Percentiles rank a stretch among this genome's conserved stretches.
These are phyloP conservation scores for Ligdia adustata DNA, from an alignment of 2,888 invertebrate genomes.

Conservation along the genomic window DNA sequence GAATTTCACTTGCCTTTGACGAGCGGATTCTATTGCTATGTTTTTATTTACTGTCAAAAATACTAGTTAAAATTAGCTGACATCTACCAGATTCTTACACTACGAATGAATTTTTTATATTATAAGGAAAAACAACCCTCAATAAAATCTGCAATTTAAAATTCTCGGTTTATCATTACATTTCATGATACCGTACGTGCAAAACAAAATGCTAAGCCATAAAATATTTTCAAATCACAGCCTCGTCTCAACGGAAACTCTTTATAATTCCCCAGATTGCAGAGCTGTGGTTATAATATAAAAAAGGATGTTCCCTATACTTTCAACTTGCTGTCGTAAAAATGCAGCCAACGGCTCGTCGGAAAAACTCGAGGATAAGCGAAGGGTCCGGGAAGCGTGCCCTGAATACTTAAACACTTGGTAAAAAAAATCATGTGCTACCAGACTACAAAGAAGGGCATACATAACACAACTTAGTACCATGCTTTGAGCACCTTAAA, in stretches of 20 bases:
- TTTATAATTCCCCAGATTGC: constrained; percentile 30
- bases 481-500: background rate
- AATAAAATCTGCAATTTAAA: background rate
- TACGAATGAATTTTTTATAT: no score
- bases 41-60: no score
- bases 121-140: background rate
- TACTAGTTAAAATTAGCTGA: no score
- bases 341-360: constrained; percentile 65
- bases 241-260: constrained; percentile 19
- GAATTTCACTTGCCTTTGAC: no score
- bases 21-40: no score
- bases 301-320: constrained; percentile 30
- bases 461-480: constrained; percentile 24
- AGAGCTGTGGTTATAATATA: constrained; percentile 28
- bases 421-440: constrained; percentile 63
- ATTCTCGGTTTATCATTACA: constrained; percentile 14
- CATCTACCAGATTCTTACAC: no score
- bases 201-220: constrained; percentile 12
- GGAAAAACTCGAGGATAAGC: constrained; percentile 54
- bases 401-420: constrained; percentile 62
- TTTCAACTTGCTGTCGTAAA: constrained; percentile 41
- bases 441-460: constrained; percentile 40
- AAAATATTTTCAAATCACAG: constrained; percentile 15
- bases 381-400: constrained; percentile 56
- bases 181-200: constrained; percentile 8